phyloP scores from a whole-genome alignment of 2,113 vertebrate species.

The Pelvicachromis taeniatus region DNA sequence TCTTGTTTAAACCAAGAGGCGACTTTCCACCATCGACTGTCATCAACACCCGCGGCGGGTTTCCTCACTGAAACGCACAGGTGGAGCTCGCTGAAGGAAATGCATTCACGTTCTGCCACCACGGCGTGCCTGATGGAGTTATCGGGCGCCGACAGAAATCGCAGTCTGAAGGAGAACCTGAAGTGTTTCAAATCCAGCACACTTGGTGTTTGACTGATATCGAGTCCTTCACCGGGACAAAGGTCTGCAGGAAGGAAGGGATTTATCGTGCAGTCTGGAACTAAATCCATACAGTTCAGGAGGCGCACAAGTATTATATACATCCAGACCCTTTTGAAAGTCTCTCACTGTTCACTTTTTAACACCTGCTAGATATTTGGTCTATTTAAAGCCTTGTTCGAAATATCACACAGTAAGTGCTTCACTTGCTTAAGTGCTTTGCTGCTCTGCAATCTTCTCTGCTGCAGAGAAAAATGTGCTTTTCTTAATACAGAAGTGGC shows the following conservation, averaged over 20 bases:
- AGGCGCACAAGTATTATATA: not conserved
- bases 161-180: not conserved
- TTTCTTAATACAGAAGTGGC: not conserved
- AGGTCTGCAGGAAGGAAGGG: not conserved
- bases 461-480: not conserved
- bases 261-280: not conserved
- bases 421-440: constrained; percentile 1
- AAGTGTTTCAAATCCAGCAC: not conserved
- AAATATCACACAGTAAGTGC: constrained; percentile 14
- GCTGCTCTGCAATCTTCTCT: constrained; percentile 1
- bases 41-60: not conserved
- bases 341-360: not conserved
- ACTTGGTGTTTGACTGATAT: not conserved
- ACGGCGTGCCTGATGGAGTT: not conserved
- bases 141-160: constrained; percentile 5
- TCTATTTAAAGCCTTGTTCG: not conserved
- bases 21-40: not conserved
- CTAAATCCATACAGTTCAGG: not conserved
- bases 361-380: not conserved
- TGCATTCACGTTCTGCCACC: not conserved
- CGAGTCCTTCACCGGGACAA: not conserved
- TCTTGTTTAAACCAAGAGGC: not conserved
- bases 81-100: constrained; percentile 19
- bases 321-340: not conserved
- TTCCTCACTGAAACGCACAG: not conserved